phyloP scores from a whole-genome alignment of 2,888 invertebrate species.

The Chironomus tentans region DNA sequence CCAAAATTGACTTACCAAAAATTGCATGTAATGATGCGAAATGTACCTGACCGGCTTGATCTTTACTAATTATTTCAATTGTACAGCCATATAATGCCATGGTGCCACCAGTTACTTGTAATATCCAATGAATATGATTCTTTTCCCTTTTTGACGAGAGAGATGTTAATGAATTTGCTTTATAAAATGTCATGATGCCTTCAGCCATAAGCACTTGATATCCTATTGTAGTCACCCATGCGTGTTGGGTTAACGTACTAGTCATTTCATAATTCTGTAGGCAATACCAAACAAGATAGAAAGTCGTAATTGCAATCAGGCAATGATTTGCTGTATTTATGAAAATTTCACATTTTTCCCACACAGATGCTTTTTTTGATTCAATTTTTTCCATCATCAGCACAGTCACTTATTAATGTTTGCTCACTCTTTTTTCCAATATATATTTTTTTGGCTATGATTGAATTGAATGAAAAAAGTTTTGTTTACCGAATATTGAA shows the following conservation, averaged over 20 bases:
- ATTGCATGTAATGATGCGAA: no score
- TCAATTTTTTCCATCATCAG: no score
- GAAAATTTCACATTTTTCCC: neutral
- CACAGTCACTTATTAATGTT: no score
- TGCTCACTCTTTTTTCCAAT: no score
- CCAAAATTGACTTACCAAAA: no score
- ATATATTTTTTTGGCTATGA: neutral
- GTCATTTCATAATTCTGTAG: neutral
- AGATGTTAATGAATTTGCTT: neutral
- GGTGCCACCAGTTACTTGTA: neutral
- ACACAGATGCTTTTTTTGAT: neutral
- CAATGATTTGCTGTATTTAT: neutral
- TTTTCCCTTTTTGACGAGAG: neutral
- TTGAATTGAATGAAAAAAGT: neutral
- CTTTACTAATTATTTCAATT: neutral
- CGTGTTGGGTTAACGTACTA: neutral
- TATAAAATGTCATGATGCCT: constrained; percentile 1
- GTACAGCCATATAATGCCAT: neutral
- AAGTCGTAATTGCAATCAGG: neutral
- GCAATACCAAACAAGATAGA: neutral
- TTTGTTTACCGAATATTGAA: neutral
- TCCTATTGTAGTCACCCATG: neutral
- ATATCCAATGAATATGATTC: neutral
- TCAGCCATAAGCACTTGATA: constrained; percentile 14
- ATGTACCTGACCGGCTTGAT: no score